phyloP scores from a whole-genome alignment of 1,140 invertebrate genomes.

The Caenorhabditis latens region DNA sequence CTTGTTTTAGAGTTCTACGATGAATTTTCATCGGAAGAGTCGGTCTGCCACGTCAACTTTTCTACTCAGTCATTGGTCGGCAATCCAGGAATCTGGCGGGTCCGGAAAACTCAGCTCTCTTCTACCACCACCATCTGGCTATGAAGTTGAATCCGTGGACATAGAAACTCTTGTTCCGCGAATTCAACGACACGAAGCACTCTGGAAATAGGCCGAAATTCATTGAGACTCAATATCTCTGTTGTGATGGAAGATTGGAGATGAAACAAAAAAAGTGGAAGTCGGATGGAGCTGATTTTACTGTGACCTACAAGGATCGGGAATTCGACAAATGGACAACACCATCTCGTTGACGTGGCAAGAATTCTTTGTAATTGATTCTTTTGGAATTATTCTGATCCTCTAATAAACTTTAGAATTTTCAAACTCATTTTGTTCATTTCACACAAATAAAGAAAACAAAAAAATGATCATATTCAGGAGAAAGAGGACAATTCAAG shows the following conservation, averaged over 20 bases:
- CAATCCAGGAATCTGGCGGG: neutral
- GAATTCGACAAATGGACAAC: neutral
- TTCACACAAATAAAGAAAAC: neutral
- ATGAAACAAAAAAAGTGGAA: neutral
- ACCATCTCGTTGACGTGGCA: neutral
- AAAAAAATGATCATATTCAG: neutral
- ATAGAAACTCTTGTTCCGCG: neutral
- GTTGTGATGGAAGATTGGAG: neutral
- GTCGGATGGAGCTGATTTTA: neutral
- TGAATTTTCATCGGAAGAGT: neutral
- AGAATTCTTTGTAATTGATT: neutral
- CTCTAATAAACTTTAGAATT: neutral
- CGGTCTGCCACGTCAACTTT: neutral
- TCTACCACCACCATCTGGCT: neutral
- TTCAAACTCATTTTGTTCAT: constrained; percentile 6
- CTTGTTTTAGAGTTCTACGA: neutral
- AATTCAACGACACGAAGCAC: neutral
- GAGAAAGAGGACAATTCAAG: neutral
- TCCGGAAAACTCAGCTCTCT: neutral
- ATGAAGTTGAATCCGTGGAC: neutral
- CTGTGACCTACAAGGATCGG: neutral
- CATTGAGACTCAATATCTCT: neutral
- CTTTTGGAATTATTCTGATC: too few species aligned
- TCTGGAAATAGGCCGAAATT: neutral
- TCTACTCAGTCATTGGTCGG: neutral